Percentiles rank a stretch among this genome's conserved stretches.
These are phyloP conservation scores for Lasius fuliginosus DNA, from an alignment of 2,888 invertebrate genomes.

Conservation along the genomic window DNA sequence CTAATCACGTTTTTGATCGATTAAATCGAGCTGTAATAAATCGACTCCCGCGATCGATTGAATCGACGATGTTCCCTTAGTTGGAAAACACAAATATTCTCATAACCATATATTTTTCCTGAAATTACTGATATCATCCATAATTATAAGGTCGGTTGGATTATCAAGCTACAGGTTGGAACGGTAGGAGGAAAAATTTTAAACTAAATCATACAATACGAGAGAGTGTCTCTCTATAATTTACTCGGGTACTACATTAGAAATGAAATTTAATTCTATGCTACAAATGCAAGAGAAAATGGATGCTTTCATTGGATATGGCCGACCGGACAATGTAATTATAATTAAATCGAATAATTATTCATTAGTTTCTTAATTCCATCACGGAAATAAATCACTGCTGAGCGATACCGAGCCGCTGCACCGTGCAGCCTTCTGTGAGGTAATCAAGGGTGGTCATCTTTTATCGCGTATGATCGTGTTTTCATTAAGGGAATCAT, in stretches of 20 bases:
- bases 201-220: slow-evolving; percentile 11
- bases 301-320: background rate
- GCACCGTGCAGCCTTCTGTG: slow-evolving; percentile 15
- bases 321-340: slow-evolving; percentile 27
- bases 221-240: slow-evolving; percentile 24
- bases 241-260: background rate
- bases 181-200: background rate
- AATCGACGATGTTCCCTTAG: slow-evolving; percentile 18
- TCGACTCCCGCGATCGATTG: slow-evolving; percentile 18
- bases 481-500: slow-evolving; percentile 79
- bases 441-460: slow-evolving; percentile 63
- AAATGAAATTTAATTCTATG: slow-evolving; percentile 39
- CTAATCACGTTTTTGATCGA: slow-evolving; percentile 55
- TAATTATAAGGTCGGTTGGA: slow-evolving; percentile 41
- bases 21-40: slow-evolving; percentile 28
- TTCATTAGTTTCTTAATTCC: slow-evolving; percentile 48
- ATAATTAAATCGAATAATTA: slow-evolving; percentile 52
- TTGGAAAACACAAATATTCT: slow-evolving; percentile 38
- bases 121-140: slow-evolving; percentile 23
- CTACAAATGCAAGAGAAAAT: slow-evolving; percentile 15
- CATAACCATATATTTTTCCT: slow-evolving; percentile 24
- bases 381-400: slow-evolving; percentile 42
- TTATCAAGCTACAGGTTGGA: slow-evolving; percentile 29
- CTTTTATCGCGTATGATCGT: slow-evolving; percentile 77
- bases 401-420: slow-evolving; percentile 34